Conservation (phyloP, 2,113 vertebrate genomes). For the Rana temporaria region DNA sequence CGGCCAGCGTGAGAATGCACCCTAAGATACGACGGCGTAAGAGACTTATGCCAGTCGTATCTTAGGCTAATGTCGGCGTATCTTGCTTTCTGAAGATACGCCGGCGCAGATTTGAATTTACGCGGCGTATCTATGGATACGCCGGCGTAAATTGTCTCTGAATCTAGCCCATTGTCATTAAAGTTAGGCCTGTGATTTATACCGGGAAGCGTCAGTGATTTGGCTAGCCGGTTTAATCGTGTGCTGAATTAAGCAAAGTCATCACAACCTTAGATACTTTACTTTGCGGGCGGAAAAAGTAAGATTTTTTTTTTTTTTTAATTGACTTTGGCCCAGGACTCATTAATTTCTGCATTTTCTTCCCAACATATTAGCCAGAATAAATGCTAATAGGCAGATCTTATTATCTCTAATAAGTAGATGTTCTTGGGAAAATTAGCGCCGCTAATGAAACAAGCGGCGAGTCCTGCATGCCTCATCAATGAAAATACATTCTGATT, state of each 20-base stretch:
- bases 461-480: conserved; percentile 20
- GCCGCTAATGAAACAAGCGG: conserved; percentile 43
- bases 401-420: conserved; percentile 50
- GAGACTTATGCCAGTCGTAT: too few species aligned
- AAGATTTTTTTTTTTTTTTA: conserved; percentile 11
- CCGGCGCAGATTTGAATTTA: too few species aligned
- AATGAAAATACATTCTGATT: conserved; percentile 36
- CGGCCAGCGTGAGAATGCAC: too few species aligned
- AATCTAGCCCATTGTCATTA: too few species aligned
- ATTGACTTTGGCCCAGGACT: conserved; percentile 24
- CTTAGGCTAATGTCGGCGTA: too few species aligned
- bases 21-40: too few species aligned
- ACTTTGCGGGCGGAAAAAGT: background rate
- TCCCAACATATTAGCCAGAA: conserved; percentile 26
- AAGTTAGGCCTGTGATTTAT: background rate
- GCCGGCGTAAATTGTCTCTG: too few species aligned
- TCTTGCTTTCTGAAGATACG: too few species aligned
- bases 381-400: conserved; percentile 39
- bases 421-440: conserved; percentile 45
- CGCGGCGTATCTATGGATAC: too few species aligned
- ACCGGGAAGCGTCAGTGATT: background rate
- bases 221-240: conserved; percentile 13
- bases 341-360: conserved; percentile 38
- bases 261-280: background rate
- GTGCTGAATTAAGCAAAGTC: conserved; percentile 10